Evolutionary conservation across 2,113 vertebrate genomes (phyloP).

Genomic region (Gorilla gorilla): DNA sequence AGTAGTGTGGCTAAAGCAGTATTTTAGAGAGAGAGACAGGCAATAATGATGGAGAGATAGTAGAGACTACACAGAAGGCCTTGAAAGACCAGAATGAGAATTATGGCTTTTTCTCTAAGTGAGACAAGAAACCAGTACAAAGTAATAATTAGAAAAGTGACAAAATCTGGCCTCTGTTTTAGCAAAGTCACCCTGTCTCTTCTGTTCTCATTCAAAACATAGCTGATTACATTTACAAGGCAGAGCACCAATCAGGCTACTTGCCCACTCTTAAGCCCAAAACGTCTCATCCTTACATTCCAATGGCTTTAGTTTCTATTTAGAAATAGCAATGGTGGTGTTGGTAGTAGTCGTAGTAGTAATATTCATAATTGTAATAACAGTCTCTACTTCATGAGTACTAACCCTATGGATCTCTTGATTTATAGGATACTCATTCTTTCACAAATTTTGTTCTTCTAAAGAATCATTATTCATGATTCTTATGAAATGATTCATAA

Average conservation of each 20-base stretch:
- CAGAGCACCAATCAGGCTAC: fast-evolving
- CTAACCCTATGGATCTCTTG: neutral
- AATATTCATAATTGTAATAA: neutral
- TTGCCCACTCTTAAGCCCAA: neutral
- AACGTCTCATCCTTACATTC: neutral
- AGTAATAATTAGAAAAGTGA: neutral
- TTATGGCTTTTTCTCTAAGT: neutral
- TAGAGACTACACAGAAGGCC: neutral
- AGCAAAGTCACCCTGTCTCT: neutral
- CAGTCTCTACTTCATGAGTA: neutral
- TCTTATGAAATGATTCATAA: too few relatives aligned
- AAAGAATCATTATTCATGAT: neutral
- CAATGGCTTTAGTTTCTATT: neutral
- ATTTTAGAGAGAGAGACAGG: neutral
- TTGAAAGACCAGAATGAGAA: neutral
- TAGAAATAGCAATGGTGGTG: neutral
- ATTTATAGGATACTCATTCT: neutral
- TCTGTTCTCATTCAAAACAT: neutral
- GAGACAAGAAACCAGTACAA: neutral
- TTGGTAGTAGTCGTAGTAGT: neutral
- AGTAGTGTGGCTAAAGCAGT: neutral
- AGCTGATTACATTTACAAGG: neutral
- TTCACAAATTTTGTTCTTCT: neutral
- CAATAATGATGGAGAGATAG: neutral
- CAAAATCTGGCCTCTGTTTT: neutral